Base-by-base conservation (phyloP, 1,140 invertebrate genomes). In the Bathynomus jamesi region DNA sequence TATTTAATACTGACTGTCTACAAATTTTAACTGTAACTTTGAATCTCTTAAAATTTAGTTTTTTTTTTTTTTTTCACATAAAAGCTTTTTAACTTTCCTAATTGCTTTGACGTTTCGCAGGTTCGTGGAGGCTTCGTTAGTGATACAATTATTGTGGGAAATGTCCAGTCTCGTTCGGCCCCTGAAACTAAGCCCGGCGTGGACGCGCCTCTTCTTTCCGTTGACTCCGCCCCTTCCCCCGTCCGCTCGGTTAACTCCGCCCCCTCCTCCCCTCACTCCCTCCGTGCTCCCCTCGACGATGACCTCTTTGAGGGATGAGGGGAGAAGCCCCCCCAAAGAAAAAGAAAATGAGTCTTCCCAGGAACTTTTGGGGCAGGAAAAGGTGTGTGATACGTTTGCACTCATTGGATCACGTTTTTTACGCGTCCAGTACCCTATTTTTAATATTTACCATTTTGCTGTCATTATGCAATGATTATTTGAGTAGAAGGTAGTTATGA, bases 51-150 rank as follows among this genome's bases (percentile, higher is more conserved):
- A 67, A 67, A 28, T 24, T 67, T 31, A 27, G 5, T 62, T 32
- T 67, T n/a, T 62, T 62, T 67, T 67, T 17, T 61, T 30, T 25
- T 67, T 60, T 11, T 5, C 30, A 28, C 30, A 11, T 13, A 13
- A 11, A 11, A 13, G 11, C 17, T 65, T 65, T 13, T 21, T 28
- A 65, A 28, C 61, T 11, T 13, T 65, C 13, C 25, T 65, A 13
- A 13, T 28, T 28, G 13, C 13, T 17, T 17, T 31, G 10, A 63
- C 77, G 69, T 76, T 67, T 70, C 63, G 69, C 66, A 78, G 78
- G 76, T 78, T 28, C 78, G 76, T 67, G 78, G 78, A 53, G 78
- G 78, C 69, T 78, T 78, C 71, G 62, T 78, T 30, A 72, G 65
- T 67, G 77, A 78, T 62, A 71, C 75, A 61, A 68, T 73, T 32